phyloP scores from a whole-genome alignment of 2,888 invertebrate genomes.

The Acleris sparsana region DNA sequence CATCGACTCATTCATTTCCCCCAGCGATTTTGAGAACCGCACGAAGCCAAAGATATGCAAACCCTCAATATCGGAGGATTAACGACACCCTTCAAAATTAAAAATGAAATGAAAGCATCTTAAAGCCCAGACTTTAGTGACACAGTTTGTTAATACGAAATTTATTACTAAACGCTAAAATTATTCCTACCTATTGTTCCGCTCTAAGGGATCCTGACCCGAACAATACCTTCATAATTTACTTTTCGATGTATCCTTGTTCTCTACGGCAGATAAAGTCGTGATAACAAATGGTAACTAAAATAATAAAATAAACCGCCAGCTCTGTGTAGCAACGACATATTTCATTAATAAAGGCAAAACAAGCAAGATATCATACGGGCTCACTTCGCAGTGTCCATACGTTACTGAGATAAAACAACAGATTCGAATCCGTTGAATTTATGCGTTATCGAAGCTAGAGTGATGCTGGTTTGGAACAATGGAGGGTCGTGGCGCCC shows the following conservation, averaged over 20 bases:
- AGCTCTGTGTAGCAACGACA: conserved; percentile 72
- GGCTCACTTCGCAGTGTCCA: conserved; percentile 82
- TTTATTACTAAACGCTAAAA: conserved; percentile 74
- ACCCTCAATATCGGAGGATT: conserved; percentile 76
- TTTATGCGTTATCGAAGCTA: conserved; percentile 80
- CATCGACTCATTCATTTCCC: conserved; percentile 70
- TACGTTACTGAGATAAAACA: conserved; percentile 82
- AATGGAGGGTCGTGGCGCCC: conserved; percentile 81
- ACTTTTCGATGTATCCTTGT: conserved; percentile 78
- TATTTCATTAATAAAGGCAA: conserved; percentile 83
- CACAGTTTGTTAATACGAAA: conserved; percentile 69
- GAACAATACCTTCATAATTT: conserved; percentile 82
- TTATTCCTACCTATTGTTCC: conserved; percentile 78
- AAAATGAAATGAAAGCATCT: conserved; percentile 61
- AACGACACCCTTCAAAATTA: conserved; percentile 75
- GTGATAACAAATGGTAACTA: conserved; percentile 83
- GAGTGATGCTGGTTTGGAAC: conserved; percentile 73
- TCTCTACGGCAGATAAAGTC: conserved; percentile 79
- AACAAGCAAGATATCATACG: conserved; percentile 79
- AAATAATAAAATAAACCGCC: conserved; percentile 80
- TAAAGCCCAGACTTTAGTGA: conserved; percentile 45
- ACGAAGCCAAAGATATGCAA: conserved; percentile 64
- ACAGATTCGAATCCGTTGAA: conserved; percentile 78
- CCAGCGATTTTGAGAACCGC: conserved; percentile 49
- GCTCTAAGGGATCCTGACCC: conserved; percentile 66